Conservation (phyloP, 2,113 vertebrate species). For the Todiramphus chloris region DNA sequence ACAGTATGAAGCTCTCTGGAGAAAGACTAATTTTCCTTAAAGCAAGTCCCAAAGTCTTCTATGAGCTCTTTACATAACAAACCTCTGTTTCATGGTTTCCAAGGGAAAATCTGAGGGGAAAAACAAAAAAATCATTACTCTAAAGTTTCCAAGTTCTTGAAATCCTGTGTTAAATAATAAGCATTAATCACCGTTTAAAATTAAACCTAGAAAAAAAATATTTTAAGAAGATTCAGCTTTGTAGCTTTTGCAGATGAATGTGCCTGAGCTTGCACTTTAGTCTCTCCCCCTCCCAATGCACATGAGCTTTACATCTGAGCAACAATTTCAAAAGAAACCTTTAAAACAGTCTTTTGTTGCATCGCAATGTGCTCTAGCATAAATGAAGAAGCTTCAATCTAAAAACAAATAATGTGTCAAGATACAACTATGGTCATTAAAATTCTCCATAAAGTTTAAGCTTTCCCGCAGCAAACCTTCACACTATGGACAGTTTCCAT, state of each 20-base stretch:
- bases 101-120: not conserved
- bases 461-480: not conserved
- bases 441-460: not conserved
- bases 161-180: not conserved
- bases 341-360: not conserved
- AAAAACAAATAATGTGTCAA: not conserved
- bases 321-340: not conserved
- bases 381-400: not conserved
- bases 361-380: not conserved
- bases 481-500: not conserved
- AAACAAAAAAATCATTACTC: not conserved
- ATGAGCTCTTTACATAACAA: slow-evolving; percentile 12
- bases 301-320: not conserved
- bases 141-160: not conserved
- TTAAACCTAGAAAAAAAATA: not conserved
- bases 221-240: not conserved
- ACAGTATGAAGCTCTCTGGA: not conserved
- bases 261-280: not conserved
- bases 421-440: not conserved
- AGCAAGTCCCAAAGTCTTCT: not conserved
- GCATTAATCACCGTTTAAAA: slow-evolving; percentile 5
- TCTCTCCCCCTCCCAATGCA: not conserved
- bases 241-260: not conserved
- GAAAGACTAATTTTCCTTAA: not conserved
- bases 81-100: not conserved